Evolutionary conservation across 2,888 invertebrate genomes (phyloP), one percentile per base, ranked within the genome.

Genomic region (Megastigmus dorsalis): DNA sequence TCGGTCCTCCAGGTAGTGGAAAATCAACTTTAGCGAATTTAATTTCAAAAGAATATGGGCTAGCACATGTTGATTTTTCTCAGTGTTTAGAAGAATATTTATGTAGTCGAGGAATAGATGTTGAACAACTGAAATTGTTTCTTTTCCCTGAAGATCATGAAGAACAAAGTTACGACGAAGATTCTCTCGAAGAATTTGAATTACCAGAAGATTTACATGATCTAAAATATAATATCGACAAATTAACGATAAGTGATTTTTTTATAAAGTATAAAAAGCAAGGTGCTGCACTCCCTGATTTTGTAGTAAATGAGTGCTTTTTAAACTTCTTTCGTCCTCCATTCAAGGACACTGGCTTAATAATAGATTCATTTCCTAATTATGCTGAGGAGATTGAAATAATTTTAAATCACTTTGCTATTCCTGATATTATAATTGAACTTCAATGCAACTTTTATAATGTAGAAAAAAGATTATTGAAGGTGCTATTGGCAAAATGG

Each of bases 351-450:
- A 86, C 84, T 18, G 92, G 93, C 4, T 89, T 92, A 82, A 88
- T 93, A 45, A 82, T 93, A 43, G 92, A 92, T 83, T 92, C 91
- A 63, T 93, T 91, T 86, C 93, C 93, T 7, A 90, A 89, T 83
- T 84, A 90, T 72, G 83, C 89, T 5, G 85, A 86, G 59, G 93
- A 93, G 83, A 82, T 91, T 2, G 89, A 91, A 77, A 88, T 89
- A 43, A 91, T 92, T 89, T 73, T 88, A 4, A 80, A 88, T 26
- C 85, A 88, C 78, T 89, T 85, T 81, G 88, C 89, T 38, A 89
- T 92, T 62, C 93, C 93, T 0, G 92, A 93, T 83, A 79, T 92
- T 66, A 83, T 92, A 7, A 84, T 93, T 50, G 89, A 90, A 82
- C 81, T 92, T 75, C 86, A 89, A 76, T 86, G 87, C 36, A 85